Evolutionary conservation across 1,140 invertebrate genomes (phyloP), one percentile per base, ranked within the genome.

Genomic region (Nylanderia fulva): DNA sequence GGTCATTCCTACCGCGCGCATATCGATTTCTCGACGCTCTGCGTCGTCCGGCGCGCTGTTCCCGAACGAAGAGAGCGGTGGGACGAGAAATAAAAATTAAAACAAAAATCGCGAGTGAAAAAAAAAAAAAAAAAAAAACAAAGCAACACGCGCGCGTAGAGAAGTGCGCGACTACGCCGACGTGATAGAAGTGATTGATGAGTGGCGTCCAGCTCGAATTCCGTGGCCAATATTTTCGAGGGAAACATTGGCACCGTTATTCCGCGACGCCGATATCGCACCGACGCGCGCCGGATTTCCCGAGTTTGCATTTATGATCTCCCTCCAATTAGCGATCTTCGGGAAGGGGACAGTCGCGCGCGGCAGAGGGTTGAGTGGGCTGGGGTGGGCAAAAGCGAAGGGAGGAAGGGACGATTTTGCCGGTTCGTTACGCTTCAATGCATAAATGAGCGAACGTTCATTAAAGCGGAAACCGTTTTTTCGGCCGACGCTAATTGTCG

Each of bases 151-250:
- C 24, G 77, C 24, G 77, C 36, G 48, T 24, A 68, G 63, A 56
- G 24, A n/a, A 71, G 52, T 45, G 27, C 18, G 60, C 66, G 56
- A 61, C 74, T 63, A 76, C 36, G 45, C 18, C 64, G 54, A 33
- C 45, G 74, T 89, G 88, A 89, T 89, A 88, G 88, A 84, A 80
- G 87, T 89, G 88, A 89, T 89, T 86, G 88, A 89, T 89, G 88
- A 89, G 88, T 85, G 68, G 88, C 85, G 74, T 77, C 88, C 45
- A 74, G 79, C 69, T 87, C 71, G 86, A 87, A 90, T 87, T 90
- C 82, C 85, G 68, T 33, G 61, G 85, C 77, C 85, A 90, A 89
- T 89, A 90, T 89, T 86, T 89, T 86, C 60, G 72, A 29, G 84
- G 69, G 69, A 58, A 75, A 72, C 74, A 60, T 18, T 68, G 75